Evolutionary conservation across 2,888 invertebrate species (phyloP).

Genomic region (Drosophila borealis): DNA sequence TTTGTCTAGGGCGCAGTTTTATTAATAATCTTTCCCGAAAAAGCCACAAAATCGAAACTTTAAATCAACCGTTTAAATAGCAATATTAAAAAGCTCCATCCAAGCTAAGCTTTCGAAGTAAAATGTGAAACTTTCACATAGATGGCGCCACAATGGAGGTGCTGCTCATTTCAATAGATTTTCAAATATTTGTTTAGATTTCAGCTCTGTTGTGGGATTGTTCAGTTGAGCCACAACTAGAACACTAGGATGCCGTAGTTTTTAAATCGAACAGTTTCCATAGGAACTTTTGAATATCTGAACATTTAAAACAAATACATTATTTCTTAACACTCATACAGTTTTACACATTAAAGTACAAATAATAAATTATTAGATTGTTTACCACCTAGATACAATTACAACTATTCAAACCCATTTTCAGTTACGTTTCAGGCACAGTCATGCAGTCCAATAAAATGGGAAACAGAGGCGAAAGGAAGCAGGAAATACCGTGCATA

Average conservation of each 20-base stretch:
- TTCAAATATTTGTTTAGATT: background rate
- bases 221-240: background rate
- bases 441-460: slow-evolving; percentile 21
- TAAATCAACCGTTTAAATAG: background rate
- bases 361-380: slow-evolving; percentile 38
- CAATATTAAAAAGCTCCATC: background rate
- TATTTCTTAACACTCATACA: slow-evolving; percentile 30
- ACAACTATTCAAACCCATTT: slow-evolving; percentile 5
- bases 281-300: slow-evolving; percentile 18
- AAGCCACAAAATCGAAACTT: no score
- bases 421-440: slow-evolving; percentile 4
- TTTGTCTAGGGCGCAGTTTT: no score
- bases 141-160: slow-evolving; percentile 1
- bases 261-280: slow-evolving; percentile 13
- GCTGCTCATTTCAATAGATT: background rate
- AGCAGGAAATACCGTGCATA: slow-evolving; percentile 14
- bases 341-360: slow-evolving; percentile 22
- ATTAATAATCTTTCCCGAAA: no score
- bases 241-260: slow-evolving; percentile 14
- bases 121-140: background rate
- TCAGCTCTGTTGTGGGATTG: no score
- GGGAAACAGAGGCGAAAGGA: slow-evolving; percentile 19
- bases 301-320: slow-evolving; percentile 19
- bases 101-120: background rate
- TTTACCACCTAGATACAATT: slow-evolving; percentile 12